Evolutionary conservation across 2,797 vertebrate species (phyloP), one percentile per base, ranked within the genome.

Genomic region (Mergus octosetaceus): DNA sequence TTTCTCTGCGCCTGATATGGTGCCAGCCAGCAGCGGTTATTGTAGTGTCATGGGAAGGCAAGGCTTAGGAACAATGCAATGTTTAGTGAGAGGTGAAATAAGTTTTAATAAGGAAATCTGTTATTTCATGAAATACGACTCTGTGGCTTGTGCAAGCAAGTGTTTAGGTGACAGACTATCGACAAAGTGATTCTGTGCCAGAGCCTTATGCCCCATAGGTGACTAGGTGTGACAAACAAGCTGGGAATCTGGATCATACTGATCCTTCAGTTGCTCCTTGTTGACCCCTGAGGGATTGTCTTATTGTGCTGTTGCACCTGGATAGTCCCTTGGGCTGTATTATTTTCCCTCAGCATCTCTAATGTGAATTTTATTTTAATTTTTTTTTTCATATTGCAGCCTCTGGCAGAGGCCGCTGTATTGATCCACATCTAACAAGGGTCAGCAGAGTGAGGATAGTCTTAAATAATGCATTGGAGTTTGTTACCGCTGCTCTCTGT

Each of bases 401-500:
- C 9, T 80, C 66, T 76, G 64, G 27, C 11, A 27, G 34, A 70
- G 77, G 38, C 41, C 47, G 32, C 41, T 70, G 13, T 84, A 88
- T 84, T 86, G 85, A 77, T 89, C 49, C 75, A 11, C 9, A 7
- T 74, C 73, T 75, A 2, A 34, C 49, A 75, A 88, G 60, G 68
- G 53, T 93, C 86, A 89, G 53, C 38, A 64, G 41, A 53, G 60
- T 65, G 39, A 75, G 45, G 51, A 41, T 27, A 60, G 47, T 78
- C 69, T 85, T 94, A 90, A 93, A 84, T 84, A 95, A 95, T 89
- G 58, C 66, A 77, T n/a, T 53, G 43, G 54, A 43, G 8, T 72
- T 78, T 73, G 27, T 56, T 75, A 24, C 57, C 10, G 47, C 69
- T 75, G 58, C 25, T 84, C 20, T 88, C 60, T 43, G 36, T 62